Conservation (phyloP, 35 echinoderm and acorn worm species). For the Ophiothrix spiculata region DNA sequence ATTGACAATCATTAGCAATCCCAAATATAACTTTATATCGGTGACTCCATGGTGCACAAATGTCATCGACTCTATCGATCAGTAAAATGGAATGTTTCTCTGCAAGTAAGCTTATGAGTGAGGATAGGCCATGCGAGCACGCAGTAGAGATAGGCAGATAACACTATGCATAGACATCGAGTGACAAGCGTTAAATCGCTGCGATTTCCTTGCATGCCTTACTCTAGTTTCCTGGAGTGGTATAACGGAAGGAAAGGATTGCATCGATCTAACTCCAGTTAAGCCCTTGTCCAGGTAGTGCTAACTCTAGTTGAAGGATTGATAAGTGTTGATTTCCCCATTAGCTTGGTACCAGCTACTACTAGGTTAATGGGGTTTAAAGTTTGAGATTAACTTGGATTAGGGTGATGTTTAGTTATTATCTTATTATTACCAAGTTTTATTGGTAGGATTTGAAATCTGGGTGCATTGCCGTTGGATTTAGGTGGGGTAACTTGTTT, state of each 20-base stretch:
- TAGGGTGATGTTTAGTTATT: constrained; percentile 9
- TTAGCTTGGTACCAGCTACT: constrained; percentile 2
- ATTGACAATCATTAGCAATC: too few species aligned
- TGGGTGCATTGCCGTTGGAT: constrained; percentile 11
- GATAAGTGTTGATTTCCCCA: constrained; percentile 14
- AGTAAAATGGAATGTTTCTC: neutral
- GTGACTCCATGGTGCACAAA: neutral
- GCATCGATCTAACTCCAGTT: constrained; percentile 5
- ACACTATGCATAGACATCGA: neutral
- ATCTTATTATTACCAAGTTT: neutral
- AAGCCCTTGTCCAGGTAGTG: constrained; percentile 8
- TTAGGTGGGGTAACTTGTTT: constrained; percentile 3
- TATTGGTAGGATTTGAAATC: constrained; percentile 5
- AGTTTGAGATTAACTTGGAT: neutral
- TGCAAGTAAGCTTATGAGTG: neutral
- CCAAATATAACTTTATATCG: neutral
- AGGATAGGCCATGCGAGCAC: neutral
- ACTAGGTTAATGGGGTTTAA: constrained; percentile 2
- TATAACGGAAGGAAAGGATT: constrained; percentile 1
- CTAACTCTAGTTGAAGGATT: constrained; percentile 3
- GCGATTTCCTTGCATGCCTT: neutral
- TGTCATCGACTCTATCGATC: neutral
- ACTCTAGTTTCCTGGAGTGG: neutral
- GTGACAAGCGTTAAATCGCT: neutral
- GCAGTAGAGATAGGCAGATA: neutral